These are phyloP conservation scores for Listronotus bonariensis DNA, from an alignment of 1,140 invertebrate genomes.

Conservation along the genomic window DNA sequence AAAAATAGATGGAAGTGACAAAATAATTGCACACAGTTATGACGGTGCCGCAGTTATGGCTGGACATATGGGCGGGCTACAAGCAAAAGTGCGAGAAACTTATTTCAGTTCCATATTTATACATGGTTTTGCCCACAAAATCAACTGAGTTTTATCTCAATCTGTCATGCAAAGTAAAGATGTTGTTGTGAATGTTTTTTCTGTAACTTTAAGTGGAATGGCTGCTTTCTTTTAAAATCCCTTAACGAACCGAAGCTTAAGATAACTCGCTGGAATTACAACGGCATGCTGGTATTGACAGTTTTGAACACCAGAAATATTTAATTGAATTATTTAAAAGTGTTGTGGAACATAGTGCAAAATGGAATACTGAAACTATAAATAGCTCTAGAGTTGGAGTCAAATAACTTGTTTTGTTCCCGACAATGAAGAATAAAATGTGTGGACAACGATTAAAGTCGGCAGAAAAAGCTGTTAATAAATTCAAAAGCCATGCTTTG, in stretches of 20 bases:
- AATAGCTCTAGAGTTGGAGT: not conserved
- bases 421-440: too few species aligned
- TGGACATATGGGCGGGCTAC: slow-evolving; percentile 10
- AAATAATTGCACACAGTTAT: slow-evolving; percentile 30
- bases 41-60: slow-evolving; percentile 31
- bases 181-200: slow-evolving; percentile 10
- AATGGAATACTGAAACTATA: not conserved
- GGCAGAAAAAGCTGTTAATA: too few species aligned
- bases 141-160: slow-evolving; percentile 34
- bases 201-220: slow-evolving; percentile 5
- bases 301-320: not conserved
- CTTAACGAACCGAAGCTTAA: slow-evolving; percentile 5
- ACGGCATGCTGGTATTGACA: not conserved
- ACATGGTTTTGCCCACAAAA: slow-evolving; percentile 37
- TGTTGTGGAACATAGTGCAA: not conserved
- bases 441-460: too few species aligned
- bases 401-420: too few species aligned
- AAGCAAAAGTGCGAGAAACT: slow-evolving; percentile 3
- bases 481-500: too few species aligned
- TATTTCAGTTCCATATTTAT: slow-evolving; percentile 31
- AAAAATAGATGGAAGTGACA: not conserved
- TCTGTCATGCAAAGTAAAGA: slow-evolving; percentile 27
- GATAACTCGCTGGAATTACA: not conserved
- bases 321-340: not conserved
- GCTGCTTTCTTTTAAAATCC: slow-evolving; percentile 37